Evolutionary conservation across 2,797 vertebrate species (phyloP).

Genomic region (Carcharodon carcharias): DNA sequence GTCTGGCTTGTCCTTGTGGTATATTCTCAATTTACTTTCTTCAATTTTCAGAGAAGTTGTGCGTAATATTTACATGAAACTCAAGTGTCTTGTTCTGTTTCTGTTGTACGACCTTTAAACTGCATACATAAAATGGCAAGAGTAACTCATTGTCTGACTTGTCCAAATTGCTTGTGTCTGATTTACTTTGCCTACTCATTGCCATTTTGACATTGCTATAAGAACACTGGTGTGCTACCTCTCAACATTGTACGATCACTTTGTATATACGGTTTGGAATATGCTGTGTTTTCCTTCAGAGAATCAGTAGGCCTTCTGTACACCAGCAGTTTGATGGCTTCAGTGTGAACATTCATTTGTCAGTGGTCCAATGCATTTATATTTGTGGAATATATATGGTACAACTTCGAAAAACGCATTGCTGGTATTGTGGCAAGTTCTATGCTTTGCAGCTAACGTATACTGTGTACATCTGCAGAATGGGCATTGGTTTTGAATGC

Average conservation of each 20-base stretch:
- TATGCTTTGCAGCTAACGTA: background rate
- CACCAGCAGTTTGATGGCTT: background rate
- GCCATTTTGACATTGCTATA: conserved; percentile 23
- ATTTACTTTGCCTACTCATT: conserved; percentile 15
- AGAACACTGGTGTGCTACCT: background rate
- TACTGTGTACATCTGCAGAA: background rate
- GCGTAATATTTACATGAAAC: conserved; percentile 1
- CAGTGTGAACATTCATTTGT: conserved; percentile 20
- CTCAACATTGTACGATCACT: background rate
- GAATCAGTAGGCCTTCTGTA: conserved; percentile 15
- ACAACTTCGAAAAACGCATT: background rate
- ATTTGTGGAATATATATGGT: conserved; percentile 17
- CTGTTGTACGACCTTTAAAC: conserved; percentile 28
- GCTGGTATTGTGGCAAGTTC: background rate
- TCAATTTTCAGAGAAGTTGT: conserved; percentile 24
- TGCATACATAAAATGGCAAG: conserved; percentile 29
- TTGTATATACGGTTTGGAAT: background rate
- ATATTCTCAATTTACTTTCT: background rate
- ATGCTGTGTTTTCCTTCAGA: background rate
- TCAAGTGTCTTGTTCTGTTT: conserved; percentile 24
- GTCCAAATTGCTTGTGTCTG: conserved; percentile 29
- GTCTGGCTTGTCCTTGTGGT: conserved; percentile 15
- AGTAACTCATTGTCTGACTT: background rate
- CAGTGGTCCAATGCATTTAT: background rate
- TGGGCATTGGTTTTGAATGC: background rate